Evolutionary conservation across 2,888 invertebrate genomes (phyloP), one percentile per base, ranked within the genome.

Genomic region (Oscheius onirici): DNA sequence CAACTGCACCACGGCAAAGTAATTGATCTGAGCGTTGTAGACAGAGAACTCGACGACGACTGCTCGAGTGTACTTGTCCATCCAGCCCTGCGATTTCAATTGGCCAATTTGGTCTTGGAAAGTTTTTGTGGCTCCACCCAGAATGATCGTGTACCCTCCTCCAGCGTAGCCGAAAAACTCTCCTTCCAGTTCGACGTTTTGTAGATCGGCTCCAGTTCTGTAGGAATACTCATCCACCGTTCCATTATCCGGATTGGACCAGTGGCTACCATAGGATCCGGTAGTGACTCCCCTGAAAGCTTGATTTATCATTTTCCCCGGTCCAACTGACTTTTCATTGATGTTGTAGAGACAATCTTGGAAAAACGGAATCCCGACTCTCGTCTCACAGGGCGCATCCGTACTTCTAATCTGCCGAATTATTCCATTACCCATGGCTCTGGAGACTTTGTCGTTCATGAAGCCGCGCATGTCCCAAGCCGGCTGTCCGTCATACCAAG

Each of bases 1-100:
- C 13, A 83, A 54, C 60, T 83, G 81, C 8, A 79, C 73, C 3
- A 82, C 81, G 28, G 78, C 75, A 57, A 81, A 82, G 58, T 81
- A 80, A 71, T 83, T 88, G 49, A 88, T 81, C 77, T 89, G 88
- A 8, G 88, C 86, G 72, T 90, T 91, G 83, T 90, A 91, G 41
- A 88, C 88, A 0, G 90, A 89, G 78, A 91, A 90, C 75, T 91
- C 90, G n/a, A 90, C 86, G 73, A 90, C 88, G 5, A 91, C 87
- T 3, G 90, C 90, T 55, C 90, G 74, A 1, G 90, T 90, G 75
- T 88, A 85, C 70, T 84, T 69, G 60, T 79, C 79, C 17, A 79
- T 77, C 79, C 79, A 80, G 40, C 69, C 17, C n/a, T 88, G 84
- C 6, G 81, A 69, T 74, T 88, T 84, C 26, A 90, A 83, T 22